Percentiles rank a stretch among this genome's conserved stretches.
Evolutionary conservation across 92 coral and sea anemone genomes (phyloP).

Genomic region (Siderastrea siderea): DNA sequence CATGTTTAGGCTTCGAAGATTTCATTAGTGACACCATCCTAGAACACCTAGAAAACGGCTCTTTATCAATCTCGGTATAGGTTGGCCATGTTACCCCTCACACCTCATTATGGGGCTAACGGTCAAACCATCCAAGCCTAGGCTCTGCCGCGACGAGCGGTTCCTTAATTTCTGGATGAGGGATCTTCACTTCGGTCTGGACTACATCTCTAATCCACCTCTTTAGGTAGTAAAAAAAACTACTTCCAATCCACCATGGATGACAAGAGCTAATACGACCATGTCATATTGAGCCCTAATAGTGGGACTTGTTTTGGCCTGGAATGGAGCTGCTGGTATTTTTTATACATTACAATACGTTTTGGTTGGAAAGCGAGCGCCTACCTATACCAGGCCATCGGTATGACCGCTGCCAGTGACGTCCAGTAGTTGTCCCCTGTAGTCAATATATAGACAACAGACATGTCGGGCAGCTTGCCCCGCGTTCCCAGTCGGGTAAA

Average conservation of each 20-base stretch:
- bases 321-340: no score
- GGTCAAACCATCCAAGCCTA: constrained; percentile 61
- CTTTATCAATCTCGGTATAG: constrained; percentile 51
- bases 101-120: constrained; percentile 59
- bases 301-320: no score
- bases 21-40: constrained; percentile 53
- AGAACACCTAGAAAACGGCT: constrained; percentile 52
- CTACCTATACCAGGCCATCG: no score
- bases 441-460: no score
- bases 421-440: no score
- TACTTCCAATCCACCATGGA: constrained; percentile 50
- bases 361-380: no score
- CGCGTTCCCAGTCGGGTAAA: no score
- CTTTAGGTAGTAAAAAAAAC: constrained; percentile 35
- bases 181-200: constrained; percentile 60
- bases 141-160: constrained; percentile 57
- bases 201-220: constrained; percentile 63
- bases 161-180: constrained; percentile 65
- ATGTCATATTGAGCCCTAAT: no score
- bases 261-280: constrained; percentile 63
- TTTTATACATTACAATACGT: no score
- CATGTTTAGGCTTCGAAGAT: constrained; percentile 50
- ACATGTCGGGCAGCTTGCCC: no score
- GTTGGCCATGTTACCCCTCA: constrained; percentile 57
- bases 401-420: no score